Evolutionary conservation across 2,113 vertebrate species (phyloP), one percentile per base, ranked within the genome.

Genomic region (Poicephalus meyeri): DNA sequence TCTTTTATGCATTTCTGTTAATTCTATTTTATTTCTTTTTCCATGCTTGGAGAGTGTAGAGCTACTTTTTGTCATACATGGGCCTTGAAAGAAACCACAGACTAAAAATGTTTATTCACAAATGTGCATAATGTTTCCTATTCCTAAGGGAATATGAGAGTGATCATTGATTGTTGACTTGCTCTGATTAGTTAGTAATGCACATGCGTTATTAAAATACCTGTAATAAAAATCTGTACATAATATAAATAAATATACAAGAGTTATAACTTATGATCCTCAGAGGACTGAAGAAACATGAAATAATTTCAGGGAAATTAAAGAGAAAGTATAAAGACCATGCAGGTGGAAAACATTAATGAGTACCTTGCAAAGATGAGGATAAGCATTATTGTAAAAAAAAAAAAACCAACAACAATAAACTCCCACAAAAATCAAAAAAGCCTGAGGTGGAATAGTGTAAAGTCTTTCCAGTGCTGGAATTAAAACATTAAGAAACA

Each of bases 41-140:
- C 55, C 10, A 7, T 84, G 76, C 86, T 74, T 95, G 70, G 77
- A 94, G 96, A 72, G 49, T 46, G 47, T 86, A 94, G 84, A 85
- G 68, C 71, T 78, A 80, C 55, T 74, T 74, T 55, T 44, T 46
- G 61, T 52, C 69, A 23, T 64, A 84, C 41, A 33, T 42, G 49
- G 79, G 90, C 50, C 87, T 80, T 81, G 68, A 55, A 41, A 55
- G 14, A 85, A 86, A 74, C 92, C 31, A 1, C 24, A 80, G 85
- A 49, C n/a, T 46, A 46, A 63, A 65, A 83, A 52, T 12, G 18
- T 93, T 77, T 56, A 73, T 73, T 93, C 66, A 63, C 76, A 66
- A 63, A 58, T 28, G 24, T 50, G 33, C 24, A 14, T 52, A 46
- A 60, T 0, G 1, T 26, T 66, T 86, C 25, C 46, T 68, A 3